Percentiles rank a stretch among this genome's conserved stretches.
Evolutionary conservation across 2,113 vertebrate species (phyloP).

Genomic region (Xerus inauris): DNA sequence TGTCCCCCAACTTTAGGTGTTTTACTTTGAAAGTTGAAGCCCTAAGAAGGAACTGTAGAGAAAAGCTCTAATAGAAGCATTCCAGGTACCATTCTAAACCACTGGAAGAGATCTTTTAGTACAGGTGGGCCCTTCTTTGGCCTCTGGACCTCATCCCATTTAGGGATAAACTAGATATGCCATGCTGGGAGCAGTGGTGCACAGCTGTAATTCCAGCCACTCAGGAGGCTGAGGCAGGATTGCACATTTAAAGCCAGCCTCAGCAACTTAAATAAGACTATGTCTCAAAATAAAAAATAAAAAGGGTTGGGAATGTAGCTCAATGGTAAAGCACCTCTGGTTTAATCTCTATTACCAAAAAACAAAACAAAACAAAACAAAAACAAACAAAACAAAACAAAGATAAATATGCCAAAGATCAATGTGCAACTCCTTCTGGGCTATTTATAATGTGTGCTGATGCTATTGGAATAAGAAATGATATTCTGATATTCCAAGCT

Average conservation of each 20-base stretch:
- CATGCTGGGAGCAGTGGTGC: too few species aligned
- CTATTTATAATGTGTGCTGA: neutral
- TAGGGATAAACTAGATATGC: neutral
- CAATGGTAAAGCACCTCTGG: too few species aligned
- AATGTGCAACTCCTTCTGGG: neutral
- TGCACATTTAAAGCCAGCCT: too few species aligned
- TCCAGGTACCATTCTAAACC: neutral
- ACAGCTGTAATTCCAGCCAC: too few species aligned
- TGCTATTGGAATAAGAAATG: neutral
- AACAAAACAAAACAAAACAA: too few species aligned
- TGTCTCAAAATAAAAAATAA: too few species aligned
- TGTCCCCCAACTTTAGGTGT: neutral
- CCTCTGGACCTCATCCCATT: neutral
- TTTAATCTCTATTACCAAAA: too few species aligned
- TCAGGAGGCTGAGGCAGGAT: too few species aligned
- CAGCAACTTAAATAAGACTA: too few species aligned
- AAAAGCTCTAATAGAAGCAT: neutral
- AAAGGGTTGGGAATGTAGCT: too few species aligned
- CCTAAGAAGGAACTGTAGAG: neutral
- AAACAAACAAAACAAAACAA: too few species aligned
- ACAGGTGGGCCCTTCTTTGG: neutral
- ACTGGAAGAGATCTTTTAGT: neutral
- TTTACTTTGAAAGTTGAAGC: conserved; percentile 18
- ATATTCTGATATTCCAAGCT: neutral
- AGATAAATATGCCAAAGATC: neutral